These are phyloP conservation scores for Actinia tenebrosa DNA, from an alignment of 64 coral and sea anemone genomes.

Conservation along the genomic window DNA sequence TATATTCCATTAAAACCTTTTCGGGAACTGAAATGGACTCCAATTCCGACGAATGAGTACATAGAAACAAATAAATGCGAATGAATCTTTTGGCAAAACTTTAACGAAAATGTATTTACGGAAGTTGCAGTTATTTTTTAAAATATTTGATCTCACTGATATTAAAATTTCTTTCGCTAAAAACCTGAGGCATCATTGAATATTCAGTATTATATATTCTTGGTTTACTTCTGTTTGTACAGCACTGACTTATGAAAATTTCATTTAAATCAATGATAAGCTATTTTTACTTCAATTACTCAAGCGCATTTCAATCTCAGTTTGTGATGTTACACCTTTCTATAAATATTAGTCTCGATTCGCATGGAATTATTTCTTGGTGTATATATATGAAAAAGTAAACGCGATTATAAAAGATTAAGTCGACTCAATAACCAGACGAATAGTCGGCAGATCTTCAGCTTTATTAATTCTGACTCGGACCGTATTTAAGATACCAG, in stretches of 20 bases:
- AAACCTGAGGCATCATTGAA: neutral
- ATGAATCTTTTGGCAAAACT: too few species aligned
- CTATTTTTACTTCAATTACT: neutral
- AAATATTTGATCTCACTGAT: neutral
- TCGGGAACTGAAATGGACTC: conserved; percentile 39
- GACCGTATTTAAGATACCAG: neutral
- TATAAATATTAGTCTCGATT: neutral
- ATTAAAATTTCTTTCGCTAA: neutral
- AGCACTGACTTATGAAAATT: neutral
- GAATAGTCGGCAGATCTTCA: neutral
- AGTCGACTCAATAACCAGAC: neutral
- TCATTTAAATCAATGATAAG: neutral
- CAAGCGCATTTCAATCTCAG: neutral
- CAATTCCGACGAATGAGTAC: neutral
- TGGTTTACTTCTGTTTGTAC: neutral
- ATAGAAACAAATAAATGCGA: neutral
- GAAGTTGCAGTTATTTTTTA: too few species aligned
- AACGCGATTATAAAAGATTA: conserved; percentile 7
- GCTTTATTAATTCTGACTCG: neutral
- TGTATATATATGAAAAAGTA: neutral
- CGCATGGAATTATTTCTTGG: neutral
- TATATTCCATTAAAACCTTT: conserved; percentile 48
- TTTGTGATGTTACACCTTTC: neutral
- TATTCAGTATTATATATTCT: neutral
- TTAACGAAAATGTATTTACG: too few species aligned